Conservation (phyloP, 2,113 vertebrate species). For the Sylvietta virens region DNA sequence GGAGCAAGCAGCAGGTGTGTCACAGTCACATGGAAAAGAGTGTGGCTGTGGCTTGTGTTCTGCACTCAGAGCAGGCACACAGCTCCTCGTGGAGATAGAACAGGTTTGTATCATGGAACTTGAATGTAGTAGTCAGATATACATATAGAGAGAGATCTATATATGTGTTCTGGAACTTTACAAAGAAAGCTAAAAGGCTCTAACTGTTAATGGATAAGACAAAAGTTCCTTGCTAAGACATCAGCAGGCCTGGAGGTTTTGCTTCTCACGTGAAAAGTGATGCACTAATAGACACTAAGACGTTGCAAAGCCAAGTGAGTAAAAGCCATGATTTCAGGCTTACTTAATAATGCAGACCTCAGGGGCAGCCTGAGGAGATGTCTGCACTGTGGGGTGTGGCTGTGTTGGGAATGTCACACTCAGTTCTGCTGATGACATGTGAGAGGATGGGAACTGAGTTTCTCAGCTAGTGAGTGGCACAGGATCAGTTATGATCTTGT, state of each 20-base stretch:
- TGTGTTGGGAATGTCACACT: neutral
- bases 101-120: neutral
- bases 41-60: no score
- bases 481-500: neutral
- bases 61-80: neutral
- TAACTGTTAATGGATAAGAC: neutral
- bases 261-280: neutral
- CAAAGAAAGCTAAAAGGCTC: neutral
- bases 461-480: neutral
- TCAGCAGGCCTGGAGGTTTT: neutral
- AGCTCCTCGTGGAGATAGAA: neutral
- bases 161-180: neutral
- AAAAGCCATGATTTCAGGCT: neutral
- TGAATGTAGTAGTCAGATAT: neutral
- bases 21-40: neutral
- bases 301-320: neutral
- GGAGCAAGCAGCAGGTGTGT: neutral
- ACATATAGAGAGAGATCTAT: neutral
- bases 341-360: neutral
- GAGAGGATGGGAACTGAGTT: neutral
- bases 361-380: neutral
- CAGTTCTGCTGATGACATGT: neutral
- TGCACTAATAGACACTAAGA: neutral
- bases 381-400: neutral
- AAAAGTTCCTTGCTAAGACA: neutral